Evolutionary conservation across 2,888 invertebrate species (phyloP).

Genomic region (Adelphocoris suturalis): DNA sequence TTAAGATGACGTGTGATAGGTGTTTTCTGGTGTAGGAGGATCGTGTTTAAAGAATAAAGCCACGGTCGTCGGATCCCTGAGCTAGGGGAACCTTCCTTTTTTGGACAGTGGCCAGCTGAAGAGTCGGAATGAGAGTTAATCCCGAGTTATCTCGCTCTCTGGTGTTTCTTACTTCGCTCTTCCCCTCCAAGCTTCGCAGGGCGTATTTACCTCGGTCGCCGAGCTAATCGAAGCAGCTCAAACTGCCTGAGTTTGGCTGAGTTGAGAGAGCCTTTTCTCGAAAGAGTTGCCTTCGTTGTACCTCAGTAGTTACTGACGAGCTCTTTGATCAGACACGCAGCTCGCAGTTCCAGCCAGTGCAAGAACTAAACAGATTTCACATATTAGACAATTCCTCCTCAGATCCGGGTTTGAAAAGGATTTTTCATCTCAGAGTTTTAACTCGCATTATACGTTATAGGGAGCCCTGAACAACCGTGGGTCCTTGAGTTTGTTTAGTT

Average conservation of each 20-base stretch:
- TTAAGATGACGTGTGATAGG: neutral
- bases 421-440: too few species aligned
- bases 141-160: constrained; percentile 48
- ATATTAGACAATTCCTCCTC: too few species aligned
- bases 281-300: too few species aligned
- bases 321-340: too few species aligned
- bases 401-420: too few species aligned
- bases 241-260: neutral
- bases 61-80: neutral
- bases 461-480: too few species aligned
- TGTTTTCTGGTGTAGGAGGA: neutral
- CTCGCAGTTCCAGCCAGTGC: too few species aligned
- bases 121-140: constrained; percentile 38
- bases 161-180: neutral
- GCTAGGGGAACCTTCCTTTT: constrained; percentile 3
- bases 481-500: too few species aligned
- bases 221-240: neutral
- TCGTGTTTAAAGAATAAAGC: neutral
- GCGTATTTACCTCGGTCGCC: neutral
- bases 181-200: neutral
- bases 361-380: too few species aligned
- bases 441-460: too few species aligned
- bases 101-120: constrained; percentile 31
- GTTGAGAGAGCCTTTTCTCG: neutral
- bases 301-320: too few species aligned